Evolutionary conservation across 2,888 invertebrate species (phyloP).

Genomic region (Thelaira solivaga): DNA sequence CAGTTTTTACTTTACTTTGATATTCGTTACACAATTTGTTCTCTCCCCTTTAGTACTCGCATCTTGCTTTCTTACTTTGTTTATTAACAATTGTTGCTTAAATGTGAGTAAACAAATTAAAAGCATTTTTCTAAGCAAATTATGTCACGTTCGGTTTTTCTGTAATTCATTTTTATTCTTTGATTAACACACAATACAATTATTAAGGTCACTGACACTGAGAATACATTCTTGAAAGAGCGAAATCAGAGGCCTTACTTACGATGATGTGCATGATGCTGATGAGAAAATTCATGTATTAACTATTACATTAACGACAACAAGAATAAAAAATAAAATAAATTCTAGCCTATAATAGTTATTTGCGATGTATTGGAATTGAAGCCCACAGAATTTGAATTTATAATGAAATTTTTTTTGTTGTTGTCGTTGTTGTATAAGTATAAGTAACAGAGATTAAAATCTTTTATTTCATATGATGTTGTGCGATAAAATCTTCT

Average conservation of each 20-base stretch:
- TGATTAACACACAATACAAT: constrained; percentile 56
- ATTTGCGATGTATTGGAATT: too few relatives aligned
- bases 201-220: constrained; percentile 60
- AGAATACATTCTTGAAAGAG: constrained; percentile 12
- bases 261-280: neutral
- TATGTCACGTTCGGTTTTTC: constrained; percentile 54
- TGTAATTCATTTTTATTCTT: constrained; percentile 44
- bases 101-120: neutral
- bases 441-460: too few relatives aligned
- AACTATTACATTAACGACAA: neutral
- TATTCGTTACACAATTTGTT: too few relatives aligned
- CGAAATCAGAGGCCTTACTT: neutral
- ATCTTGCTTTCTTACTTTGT: neutral
- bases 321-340: too few relatives aligned
- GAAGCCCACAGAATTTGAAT: too few relatives aligned
- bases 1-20: neutral
- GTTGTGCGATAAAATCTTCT: too few relatives aligned
- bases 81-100: neutral
- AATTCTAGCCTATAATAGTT: neutral
- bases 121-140: constrained; percentile 36
- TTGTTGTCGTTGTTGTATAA: too few relatives aligned
- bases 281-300: neutral
- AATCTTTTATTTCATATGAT: too few relatives aligned
- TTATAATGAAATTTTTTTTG: too few relatives aligned
- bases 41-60: too few relatives aligned